Conservation (phyloP, 2,888 invertebrate genomes). For the Orthosia gothica region DNA sequence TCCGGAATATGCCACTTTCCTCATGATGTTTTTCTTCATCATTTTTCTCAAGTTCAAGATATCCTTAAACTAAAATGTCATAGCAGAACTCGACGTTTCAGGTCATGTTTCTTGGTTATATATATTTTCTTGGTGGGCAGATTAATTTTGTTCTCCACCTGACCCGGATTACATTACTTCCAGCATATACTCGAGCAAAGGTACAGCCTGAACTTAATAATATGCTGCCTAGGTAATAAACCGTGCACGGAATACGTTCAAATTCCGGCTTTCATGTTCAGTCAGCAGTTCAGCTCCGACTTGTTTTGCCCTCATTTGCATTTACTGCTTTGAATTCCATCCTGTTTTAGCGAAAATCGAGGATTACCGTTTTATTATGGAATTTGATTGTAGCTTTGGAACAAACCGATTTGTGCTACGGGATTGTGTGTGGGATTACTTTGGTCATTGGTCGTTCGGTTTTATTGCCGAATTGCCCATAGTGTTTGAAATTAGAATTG, state of each 20-base stretch:
- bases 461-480: slow-evolving; percentile 2
- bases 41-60: not conserved
- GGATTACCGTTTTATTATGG: slow-evolving; percentile 30
- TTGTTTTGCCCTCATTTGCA: slow-evolving; percentile 41
- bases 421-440: not conserved
- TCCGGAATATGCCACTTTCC: not conserved
- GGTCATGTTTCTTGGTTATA: no score
- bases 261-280: slow-evolving; percentile 33
- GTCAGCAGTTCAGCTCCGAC: slow-evolving; percentile 11
- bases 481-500: not conserved
- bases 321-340: slow-evolving; percentile 50
- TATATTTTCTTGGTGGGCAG: not conserved
- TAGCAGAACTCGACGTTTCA: no score
- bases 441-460: slow-evolving; percentile 3
- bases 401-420: not conserved
- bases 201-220: slow-evolving; percentile 22
- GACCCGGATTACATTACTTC: not conserved
- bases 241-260: slow-evolving; percentile 19
- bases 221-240: slow-evolving; percentile 31
- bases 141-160: not conserved
- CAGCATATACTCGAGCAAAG: not conserved
- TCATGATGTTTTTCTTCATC: not conserved
- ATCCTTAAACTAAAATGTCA: not conserved
- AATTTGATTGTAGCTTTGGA: slow-evolving; percentile 33
- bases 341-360: slow-evolving; percentile 30